Evolutionary conservation across 2,113 vertebrate species (phyloP), one percentile per base, ranked within the genome.

Genomic region (Pygoscelis adeliae): DNA sequence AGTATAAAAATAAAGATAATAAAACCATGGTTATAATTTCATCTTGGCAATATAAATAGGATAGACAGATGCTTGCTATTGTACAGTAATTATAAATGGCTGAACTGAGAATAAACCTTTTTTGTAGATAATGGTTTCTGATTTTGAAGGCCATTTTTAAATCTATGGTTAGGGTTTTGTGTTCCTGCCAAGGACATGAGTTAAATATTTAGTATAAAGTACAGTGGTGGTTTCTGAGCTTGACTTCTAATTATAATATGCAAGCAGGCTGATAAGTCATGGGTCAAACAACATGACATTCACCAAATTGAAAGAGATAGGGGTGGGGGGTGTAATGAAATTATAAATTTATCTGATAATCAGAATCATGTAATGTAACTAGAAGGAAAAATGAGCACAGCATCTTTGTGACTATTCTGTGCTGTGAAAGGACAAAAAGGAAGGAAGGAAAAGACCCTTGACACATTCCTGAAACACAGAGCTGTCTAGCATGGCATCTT

Each of bases 31-130:
- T 94, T 97, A 95, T 97, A 97, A 97, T 98, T 98, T 98, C 80
- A 96, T 97, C 90, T 97, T 96, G 96, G 96, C 96, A 97, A 95
- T 95, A 98, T 97, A 98, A 97, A 95, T 94, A 98, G 94, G 95
- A 96, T 95, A 98, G 97, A 96, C 97, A 98, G 96, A 97, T 97
- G 97, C 87, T 85, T 95, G 95, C 92, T 98, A 96, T 89, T 96
- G 90, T 96, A 97, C 94, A 95, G 96, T 96, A 97, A 98, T 98
- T 98, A 96, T 63, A 94, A 83, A 90, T 97, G 92, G 96, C 92
- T 97, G 93, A 94, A 96, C 83, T 70, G 50, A 87, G 96, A 97
- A 98, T 94, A 97, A 98, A 98, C 97, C 80, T 95, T 97, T 96
- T 95, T 93, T 87, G 77, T 79, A 93, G 62, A 96, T 94, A 98